Conservation (phyloP, 2,113 vertebrate genomes). For the Eubucco bourcierii region DNA sequence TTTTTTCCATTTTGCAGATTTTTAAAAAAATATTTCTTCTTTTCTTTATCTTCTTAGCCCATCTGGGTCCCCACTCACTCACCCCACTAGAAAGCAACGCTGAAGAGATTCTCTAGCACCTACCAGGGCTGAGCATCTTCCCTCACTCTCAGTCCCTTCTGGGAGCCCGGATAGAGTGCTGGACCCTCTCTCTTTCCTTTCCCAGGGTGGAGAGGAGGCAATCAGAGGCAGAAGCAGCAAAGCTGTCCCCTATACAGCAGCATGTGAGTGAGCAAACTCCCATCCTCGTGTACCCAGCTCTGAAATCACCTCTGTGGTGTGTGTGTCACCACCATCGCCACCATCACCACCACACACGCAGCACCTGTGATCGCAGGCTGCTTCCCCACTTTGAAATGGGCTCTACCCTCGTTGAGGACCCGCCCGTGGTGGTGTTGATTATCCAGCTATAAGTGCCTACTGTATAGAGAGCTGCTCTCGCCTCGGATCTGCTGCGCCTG, state of each 20-base stretch:
- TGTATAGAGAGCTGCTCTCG: slow-evolving; percentile 64
- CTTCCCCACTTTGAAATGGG: slow-evolving; percentile 39
- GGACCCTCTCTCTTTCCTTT: not conserved
- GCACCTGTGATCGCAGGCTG: slow-evolving; percentile 47
- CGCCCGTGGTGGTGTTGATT: slow-evolving; percentile 78
- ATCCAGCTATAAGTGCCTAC: slow-evolving; percentile 70
- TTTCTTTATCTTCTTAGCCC: not conserved
- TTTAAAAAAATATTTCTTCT: not conserved
- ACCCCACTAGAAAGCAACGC: not conserved
- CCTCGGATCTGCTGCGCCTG: slow-evolving; percentile 71
- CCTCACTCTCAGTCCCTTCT: not conserved
- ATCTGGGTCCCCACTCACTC: not conserved
- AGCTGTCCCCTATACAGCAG: not conserved
- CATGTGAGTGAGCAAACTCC: not conserved
- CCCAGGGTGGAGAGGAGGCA: not conserved
- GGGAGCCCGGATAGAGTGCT: not conserved
- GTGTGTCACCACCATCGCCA: too few species aligned
- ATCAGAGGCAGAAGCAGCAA: not conserved
- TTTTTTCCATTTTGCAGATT: not conserved
- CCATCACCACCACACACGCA: too few species aligned
- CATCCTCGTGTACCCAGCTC: not conserved
- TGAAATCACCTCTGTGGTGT: not conserved
- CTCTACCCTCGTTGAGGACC: slow-evolving; percentile 1
- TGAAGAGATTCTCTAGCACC: not conserved
- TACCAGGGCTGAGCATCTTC: not conserved